Base-by-base conservation (phyloP, 2,113 vertebrate species). In the Carassius auratus region DNA sequence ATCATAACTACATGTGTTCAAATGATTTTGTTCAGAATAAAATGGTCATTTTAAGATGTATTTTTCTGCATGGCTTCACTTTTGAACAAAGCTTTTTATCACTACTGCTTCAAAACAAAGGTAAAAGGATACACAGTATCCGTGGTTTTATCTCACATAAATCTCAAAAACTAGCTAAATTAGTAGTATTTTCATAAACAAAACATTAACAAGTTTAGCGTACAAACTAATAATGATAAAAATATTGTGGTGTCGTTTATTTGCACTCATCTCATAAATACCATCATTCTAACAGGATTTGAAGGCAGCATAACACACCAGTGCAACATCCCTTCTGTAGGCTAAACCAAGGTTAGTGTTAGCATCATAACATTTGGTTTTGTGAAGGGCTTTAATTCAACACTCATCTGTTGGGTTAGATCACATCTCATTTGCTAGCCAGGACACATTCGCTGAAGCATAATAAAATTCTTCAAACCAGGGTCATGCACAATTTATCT, bases 311-410 rank as follows among this genome's bases (percentile, higher is more conserved):
- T 69, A 36, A 33, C 66, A 19, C 55, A 83, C 36, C 62, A 73
- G 64, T 52, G 23, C 36, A 57, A 81, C 76, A 84, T 74, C 74
- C 74, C 86, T 84, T 87, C 84, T 66, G 52, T 52, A 83, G 50
- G 57, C 42, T 45, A 80, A 79, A 64, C 68, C 82, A 87, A 66
- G 64, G 57, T 84, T 84, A 76, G 81, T 17, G n/a, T 78, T 83
- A 78, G 86, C 76, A 84, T 80, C 14, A 12, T 81, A 81, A 69
- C 76, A 42, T 84, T 84, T 84, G 30, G 66, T 68, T 64, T 81
- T 66, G 77, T 33, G 15, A 50, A 19, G 69, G 50, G 64, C 55
- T 74, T n/a, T 61, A 38, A 48, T 69, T 33, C 57, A 59, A 66
- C 17, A 19, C 79, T 68, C 57, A 21, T 81, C 45, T 30, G 38